These are phyloP conservation scores for Loris lydekkerianus DNA, from an alignment of 2,797 vertebrate genomes.

Conservation along the genomic window DNA sequence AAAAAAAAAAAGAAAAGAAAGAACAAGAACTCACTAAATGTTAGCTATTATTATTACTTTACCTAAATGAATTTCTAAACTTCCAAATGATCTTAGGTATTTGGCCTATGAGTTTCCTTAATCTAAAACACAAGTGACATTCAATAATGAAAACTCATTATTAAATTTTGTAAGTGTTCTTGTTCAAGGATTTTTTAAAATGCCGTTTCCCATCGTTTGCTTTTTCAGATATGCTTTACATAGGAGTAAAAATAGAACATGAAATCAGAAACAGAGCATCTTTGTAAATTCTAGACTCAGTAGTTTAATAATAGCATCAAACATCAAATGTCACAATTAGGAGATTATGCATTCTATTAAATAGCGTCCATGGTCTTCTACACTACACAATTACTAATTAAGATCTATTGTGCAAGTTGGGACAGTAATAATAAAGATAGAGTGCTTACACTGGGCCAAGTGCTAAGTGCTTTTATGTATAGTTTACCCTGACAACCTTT, in stretches of 20 bases:
- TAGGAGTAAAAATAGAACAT: conserved; percentile 74
- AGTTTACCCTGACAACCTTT: not conserved
- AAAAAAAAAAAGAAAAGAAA: too few species aligned
- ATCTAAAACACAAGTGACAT: not conserved
- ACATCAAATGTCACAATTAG: conserved; percentile 70
- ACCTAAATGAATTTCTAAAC: conserved; percentile 31
- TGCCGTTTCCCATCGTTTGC: not conserved
- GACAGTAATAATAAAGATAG: not conserved
- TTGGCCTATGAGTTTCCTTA: conserved; percentile 18
- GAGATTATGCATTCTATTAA: conserved; percentile 52
- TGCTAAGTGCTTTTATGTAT: not conserved
- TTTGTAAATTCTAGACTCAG: conserved; percentile 52
- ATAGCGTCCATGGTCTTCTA: not conserved
- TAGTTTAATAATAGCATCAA: conserved; percentile 77
- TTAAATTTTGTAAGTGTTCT: conserved; percentile 21
- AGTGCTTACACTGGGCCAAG: not conserved
- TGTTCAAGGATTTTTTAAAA: conserved; percentile 15
- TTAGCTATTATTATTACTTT: not conserved
- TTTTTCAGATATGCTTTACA: conserved; percentile 45
- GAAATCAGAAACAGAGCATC: conserved; percentile 58
- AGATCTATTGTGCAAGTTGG: conserved; percentile 52
- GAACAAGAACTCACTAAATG: not conserved
- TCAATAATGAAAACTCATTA: not conserved
- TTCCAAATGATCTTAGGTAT: conserved; percentile 11
- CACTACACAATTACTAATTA: conserved; percentile 51